Evolutionary conservation across 2,113 vertebrate genomes (phyloP), one percentile per base, ranked within the genome.

Genomic region (Perognathus longimembris): DNA sequence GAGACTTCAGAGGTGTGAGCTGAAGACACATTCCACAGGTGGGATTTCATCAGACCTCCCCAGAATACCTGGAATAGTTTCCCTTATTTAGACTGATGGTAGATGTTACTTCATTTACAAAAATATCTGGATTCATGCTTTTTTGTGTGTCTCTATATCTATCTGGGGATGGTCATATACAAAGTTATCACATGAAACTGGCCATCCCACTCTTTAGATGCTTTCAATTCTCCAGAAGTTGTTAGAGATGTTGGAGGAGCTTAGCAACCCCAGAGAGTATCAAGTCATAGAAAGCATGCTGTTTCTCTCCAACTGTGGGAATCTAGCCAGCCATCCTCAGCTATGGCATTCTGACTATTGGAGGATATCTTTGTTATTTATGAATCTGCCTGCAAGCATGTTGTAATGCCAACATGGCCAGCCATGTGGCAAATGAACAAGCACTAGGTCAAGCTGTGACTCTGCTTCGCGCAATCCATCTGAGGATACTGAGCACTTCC

Each of bases 1-100:
- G 0, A 36, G 34, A 26, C 4, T 28, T 30, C 2, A 14, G 6
- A 61, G 6, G 4, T 3, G 26, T 6, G 64, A n/a, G 7, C 20
- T 3, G 14, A 54, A 15, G 22, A 34, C 83, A 17, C 1, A 3
- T 7, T 32, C 40, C 6, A n/a, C 21, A 61, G 36, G 6, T 71
- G 7, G 42, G 7, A 2, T 85, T 78, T 66, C 77, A 59, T 71
- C 10, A 86, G 28, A 26, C 8, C 22, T 18, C 34, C 30, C 2
- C 28, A 30, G 21, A 63, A 76, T 18, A 84, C 28, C 3, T 61
- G 83, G 24, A 21, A 32, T 54, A 54, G 66, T 75, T 36, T 69
- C 80, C 20, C 10, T 75, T 10, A 79, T 9, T 50, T 61, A 71
- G 38, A 87, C 6, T 54, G 57, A 18, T 61, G 7, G 5, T 38